Conservation (phyloP, 2,113 vertebrate species). For the Syngnathus floridae region DNA sequence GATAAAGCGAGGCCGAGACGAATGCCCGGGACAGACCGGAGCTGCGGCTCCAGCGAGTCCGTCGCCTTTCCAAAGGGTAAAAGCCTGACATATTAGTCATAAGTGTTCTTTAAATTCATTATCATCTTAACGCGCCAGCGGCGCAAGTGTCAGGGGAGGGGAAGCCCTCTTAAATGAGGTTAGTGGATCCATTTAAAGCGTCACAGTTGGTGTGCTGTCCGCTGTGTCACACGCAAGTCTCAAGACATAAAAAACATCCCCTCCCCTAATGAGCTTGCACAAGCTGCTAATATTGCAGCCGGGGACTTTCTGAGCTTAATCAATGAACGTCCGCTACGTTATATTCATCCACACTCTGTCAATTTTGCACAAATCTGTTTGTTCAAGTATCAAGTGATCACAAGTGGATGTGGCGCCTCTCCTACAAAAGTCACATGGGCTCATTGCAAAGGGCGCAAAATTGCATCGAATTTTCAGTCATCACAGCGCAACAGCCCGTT, state of each 20-base stretch:
- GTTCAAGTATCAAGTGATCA: not conserved
- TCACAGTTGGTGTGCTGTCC: constrained; percentile 67
- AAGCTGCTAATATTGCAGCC: constrained; percentile 50
- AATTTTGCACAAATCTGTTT: constrained; percentile 11
- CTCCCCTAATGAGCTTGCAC: constrained; percentile 54
- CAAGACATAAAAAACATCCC: constrained; percentile 59
- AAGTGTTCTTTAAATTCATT: constrained; percentile 84
- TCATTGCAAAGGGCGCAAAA: not conserved
- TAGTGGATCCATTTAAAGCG: constrained; percentile 72
- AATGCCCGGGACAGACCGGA: constrained; percentile 68
- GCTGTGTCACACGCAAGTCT: constrained; percentile 62
- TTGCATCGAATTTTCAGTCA: not conserved
- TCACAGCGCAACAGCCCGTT: constrained; percentile 12
- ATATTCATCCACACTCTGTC: constrained; percentile 24
- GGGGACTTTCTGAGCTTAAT: constrained; percentile 51
- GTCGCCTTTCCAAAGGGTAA: constrained; percentile 75
- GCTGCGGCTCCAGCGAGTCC: constrained; percentile 71
- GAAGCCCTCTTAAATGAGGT: constrained; percentile 70
- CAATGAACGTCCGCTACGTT: constrained; percentile 47
- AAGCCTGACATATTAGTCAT: constrained; percentile 77
- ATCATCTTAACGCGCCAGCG: constrained; percentile 71
- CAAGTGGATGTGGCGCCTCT: constrained; percentile 18
- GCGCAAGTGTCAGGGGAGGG: constrained; percentile 69
- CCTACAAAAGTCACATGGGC: constrained; percentile 3
- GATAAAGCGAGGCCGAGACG: constrained; percentile 63